These are phyloP conservation scores for Diploscapter pachys DNA, from an alignment of 1,140 invertebrate genomes.

Conservation along the genomic window DNA sequence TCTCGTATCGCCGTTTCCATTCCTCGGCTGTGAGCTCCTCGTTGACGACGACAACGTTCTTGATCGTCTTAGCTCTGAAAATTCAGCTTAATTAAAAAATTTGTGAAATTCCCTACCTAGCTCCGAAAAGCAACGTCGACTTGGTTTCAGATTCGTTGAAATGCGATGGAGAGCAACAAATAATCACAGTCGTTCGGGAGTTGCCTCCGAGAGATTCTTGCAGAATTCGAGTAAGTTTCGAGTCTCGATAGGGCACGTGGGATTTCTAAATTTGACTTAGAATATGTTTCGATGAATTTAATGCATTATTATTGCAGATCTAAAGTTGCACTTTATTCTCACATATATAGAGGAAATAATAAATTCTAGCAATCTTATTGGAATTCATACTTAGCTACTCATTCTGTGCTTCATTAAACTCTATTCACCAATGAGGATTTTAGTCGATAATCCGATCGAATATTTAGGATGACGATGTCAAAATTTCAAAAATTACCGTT, in stretches of 20 bases:
- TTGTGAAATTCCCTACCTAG: conserved; percentile 66
- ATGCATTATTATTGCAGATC: background rate
- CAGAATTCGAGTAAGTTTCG: conserved; percentile 93
- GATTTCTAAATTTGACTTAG: conserved; percentile 69
- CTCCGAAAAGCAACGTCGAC: conserved; percentile 96
- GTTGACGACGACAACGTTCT: conserved; percentile 98
- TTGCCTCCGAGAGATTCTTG: conserved; percentile 99
- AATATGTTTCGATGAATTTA: background rate
- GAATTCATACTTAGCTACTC: too few relatives aligned
- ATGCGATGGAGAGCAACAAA: conserved; percentile 98
- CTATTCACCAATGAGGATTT: too few relatives aligned
- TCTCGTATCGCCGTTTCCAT: conserved; percentile 97
- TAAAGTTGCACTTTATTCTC: background rate
- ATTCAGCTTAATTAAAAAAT: too few relatives aligned
- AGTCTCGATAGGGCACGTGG: conserved; percentile 98
- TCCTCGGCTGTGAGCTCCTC: conserved; percentile 98
- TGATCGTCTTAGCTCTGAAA: conserved; percentile 92
- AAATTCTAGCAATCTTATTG: background rate
- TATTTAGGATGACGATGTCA: background rate
- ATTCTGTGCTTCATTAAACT: too few relatives aligned
- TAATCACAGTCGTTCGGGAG: conserved; percentile 96
- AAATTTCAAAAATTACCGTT: conserved; percentile 66
- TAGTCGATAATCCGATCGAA: too few relatives aligned
- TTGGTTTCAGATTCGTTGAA: conserved; percentile 99
- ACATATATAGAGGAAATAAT: background rate